Evolutionary conservation across 2,888 invertebrate species (phyloP).

Genomic region (Hetaerina titia): DNA sequence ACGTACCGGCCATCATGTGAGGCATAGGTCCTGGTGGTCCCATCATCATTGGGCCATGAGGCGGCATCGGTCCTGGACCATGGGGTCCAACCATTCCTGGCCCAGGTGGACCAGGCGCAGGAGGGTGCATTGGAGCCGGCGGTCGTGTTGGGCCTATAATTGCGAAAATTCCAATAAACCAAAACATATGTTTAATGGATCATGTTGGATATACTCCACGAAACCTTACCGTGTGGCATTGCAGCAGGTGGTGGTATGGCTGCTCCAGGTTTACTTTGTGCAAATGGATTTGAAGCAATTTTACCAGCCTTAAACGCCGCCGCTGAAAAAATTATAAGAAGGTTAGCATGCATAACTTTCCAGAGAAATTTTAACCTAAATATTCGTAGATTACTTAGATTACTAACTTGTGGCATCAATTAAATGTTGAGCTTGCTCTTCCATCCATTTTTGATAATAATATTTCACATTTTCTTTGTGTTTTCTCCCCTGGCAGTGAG

Average conservation of each 20-base stretch:
- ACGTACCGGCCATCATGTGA: conserved; percentile 83
- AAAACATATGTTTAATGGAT: too few species aligned
- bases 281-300: conserved; percentile 95
- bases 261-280: conserved; percentile 83
- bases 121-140: conserved; percentile 73
- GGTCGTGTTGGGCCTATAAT: conserved; percentile 77
- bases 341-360: conserved; percentile 65
- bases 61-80: conserved; percentile 79
- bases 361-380: background rate
- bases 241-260: conserved; percentile 87
- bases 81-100: conserved; percentile 79
- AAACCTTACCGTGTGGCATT: conserved; percentile 71
- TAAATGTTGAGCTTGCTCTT: conserved; percentile 98
- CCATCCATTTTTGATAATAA: conserved; percentile 99
- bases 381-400: conserved; percentile 70
- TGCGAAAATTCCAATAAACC: too few species aligned
- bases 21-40: conserved; percentile 87
- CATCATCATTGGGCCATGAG: conserved; percentile 82
- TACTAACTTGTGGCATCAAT: conserved; percentile 93
- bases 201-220: background rate
- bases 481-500: conserved; percentile 99
- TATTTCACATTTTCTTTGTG: conserved; percentile 99
- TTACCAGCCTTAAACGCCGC: conserved; percentile 98
- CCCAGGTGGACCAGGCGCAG: conserved; percentile 79
- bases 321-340: conserved; percentile 76